These are phyloP conservation scores for Fistularia tabacaria DNA, from an alignment of 2,797 vertebrate genomes.

Conservation along the genomic window DNA sequence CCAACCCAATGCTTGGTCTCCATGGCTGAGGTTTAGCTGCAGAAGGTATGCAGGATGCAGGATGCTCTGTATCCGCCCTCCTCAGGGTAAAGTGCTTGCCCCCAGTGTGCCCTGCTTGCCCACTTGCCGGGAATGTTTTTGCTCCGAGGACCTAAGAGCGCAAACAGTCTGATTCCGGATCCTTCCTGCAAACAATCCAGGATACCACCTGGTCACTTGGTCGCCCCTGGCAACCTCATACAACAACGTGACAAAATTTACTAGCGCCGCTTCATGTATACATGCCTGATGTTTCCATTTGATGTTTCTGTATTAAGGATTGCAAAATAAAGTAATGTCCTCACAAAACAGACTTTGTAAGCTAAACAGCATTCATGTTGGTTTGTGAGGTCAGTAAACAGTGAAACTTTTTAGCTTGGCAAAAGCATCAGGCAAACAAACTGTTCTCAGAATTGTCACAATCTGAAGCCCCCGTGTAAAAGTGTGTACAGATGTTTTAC, in stretches of 20 bases:
- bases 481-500: conserved; percentile 66
- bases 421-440: conserved; percentile 33
- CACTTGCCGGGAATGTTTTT: conserved; percentile 46
- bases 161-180: conserved; percentile 67
- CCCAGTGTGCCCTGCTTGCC: conserved; percentile 23
- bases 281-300: conserved; percentile 3
- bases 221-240: conserved; percentile 46
- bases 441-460: conserved; percentile 32
- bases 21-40: conserved; percentile 67
- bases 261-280: conserved; percentile 4
- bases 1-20: conserved; percentile 60
- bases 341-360: background rate
- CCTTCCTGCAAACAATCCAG: conserved; percentile 63
- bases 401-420: background rate
- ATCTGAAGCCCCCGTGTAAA: conserved; percentile 39
- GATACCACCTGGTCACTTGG: conserved; percentile 48
- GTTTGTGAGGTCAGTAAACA: conserved; percentile 42
- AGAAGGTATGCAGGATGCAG: conserved; percentile 77
- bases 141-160: conserved; percentile 49
- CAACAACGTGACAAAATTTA: conserved; percentile 13
- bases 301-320: background rate
- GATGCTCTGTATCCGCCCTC: conserved; percentile 62
- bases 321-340: background rate
- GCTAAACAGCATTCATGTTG: too few relatives aligned
- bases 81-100: conserved; percentile 23